phyloP scores from a whole-genome alignment of 2,113 vertebrate species.

The Corythornis cristatus region DNA sequence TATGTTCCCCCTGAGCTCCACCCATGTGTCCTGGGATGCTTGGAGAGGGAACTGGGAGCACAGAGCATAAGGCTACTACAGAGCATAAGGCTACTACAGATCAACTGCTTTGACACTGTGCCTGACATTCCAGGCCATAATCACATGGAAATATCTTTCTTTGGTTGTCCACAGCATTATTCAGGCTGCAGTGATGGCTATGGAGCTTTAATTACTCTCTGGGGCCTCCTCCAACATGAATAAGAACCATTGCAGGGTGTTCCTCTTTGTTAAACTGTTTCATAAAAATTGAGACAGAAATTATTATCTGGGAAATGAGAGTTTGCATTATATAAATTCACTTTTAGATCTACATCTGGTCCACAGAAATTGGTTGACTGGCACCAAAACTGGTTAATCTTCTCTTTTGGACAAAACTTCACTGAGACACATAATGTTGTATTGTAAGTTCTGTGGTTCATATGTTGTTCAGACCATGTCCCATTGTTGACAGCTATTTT shows the following conservation, averaged over 20 bases:
- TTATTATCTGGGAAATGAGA: conserved; percentile 18
- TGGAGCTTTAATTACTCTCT: neutral
- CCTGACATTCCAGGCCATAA: neutral
- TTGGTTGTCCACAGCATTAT: neutral
- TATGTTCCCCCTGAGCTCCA: neutral
- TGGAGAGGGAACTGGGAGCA: neutral
- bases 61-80: neutral
- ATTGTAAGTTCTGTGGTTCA: neutral
- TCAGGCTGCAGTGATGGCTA: neutral
- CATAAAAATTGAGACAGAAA: neutral
- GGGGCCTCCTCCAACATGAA: neutral
- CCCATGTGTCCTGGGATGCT: neutral
- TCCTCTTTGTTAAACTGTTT: neutral
- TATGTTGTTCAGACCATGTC: conserved; percentile 21
- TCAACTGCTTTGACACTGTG: rapidly evolving
- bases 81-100: neutral
- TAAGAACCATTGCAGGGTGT: neutral
- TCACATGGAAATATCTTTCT: neutral
- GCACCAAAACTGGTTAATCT: conserved; percentile 17
- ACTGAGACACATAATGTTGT: conserved; percentile 30
- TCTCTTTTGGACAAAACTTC: conserved; percentile 34
- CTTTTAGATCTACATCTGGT: conserved; percentile 65
- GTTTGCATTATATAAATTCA: neutral
- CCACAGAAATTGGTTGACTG: conserved; percentile 41
- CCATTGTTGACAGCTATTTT: conserved; percentile 60